Evolutionary conservation across 2,797 vertebrate species (phyloP).

Genomic region (Tangara arthus): DNA sequence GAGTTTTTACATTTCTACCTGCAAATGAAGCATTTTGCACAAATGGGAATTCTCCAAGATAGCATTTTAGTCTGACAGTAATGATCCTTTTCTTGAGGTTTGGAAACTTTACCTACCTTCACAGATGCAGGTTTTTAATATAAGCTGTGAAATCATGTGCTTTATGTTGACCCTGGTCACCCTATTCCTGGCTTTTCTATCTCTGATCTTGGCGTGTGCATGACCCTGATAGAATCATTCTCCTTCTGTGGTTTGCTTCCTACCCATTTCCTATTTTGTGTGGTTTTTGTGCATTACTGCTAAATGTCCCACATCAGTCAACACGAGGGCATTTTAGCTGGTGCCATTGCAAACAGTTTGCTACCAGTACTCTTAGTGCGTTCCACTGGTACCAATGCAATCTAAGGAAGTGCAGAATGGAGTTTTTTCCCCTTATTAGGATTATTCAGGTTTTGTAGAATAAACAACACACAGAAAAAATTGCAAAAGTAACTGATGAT

Average conservation of each 20-base stretch:
- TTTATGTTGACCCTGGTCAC: neutral
- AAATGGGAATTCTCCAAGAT: neutral
- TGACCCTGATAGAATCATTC: neutral
- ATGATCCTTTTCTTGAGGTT: neutral
- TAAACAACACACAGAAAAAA: neutral
- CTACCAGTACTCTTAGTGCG: neutral
- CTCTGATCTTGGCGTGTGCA: neutral
- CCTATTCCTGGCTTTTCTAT: neutral
- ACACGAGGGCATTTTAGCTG: neutral
- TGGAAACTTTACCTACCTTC: neutral
- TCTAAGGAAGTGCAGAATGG: neutral
- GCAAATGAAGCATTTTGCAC: neutral
- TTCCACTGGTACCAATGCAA: neutral
- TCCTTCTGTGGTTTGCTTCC: neutral
- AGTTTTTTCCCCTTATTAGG: neutral
- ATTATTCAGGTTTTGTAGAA: neutral
- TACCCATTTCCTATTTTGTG: neutral
- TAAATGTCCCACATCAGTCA: neutral
- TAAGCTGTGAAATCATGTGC: neutral
- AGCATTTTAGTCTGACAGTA: neutral
- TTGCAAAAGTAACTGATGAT: neutral
- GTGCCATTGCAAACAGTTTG: neutral
- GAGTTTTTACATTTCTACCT: neutral
- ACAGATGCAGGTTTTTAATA: neutral
- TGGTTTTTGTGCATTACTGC: neutral